Evolutionary conservation across 2,113 vertebrate genomes (phyloP), one percentile per base, ranked within the genome.

Genomic region (Ascaphus truei): DNA sequence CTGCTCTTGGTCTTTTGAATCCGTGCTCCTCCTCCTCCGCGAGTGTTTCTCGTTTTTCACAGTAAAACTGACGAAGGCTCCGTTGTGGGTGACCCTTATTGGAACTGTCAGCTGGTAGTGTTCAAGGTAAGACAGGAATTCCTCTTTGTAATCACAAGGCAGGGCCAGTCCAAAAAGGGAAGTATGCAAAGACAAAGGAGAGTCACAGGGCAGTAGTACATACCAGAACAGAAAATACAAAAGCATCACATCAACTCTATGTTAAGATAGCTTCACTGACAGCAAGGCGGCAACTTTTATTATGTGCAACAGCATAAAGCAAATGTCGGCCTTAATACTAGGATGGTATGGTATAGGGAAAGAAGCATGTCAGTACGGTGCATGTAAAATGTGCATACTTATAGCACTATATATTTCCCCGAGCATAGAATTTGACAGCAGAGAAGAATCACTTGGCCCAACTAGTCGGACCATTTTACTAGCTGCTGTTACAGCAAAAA

Each of bases 101-200:
- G 97, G 97, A 73, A 98, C 90, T 76, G 93, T 96, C 83, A 98
- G 86, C 84, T 99, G 97, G 87, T 96, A 98, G 84, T 99, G 93
- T 90, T 96, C 94, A 92, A 98, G 93, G 81, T 95, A 93, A 86
- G 94, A 96, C 88, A 98, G 94, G 92, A 97, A 98, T 91, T 98
- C 95, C 92, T 96, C 96, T 98, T 92, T 91, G 82, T 85, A 83
- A 85, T 80, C 85, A 83, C 81, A 87, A 86, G 77, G 79, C 81
- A 87, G 87, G n/a, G 50, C 75, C 72, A 85, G 63, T 90, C 82
- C 86, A 84, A 76, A 80, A 75, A 83, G 79, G 59, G 62, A 48
- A 61, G 79, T 78, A 88, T 81, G 79, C 47, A 66, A 65, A 86
- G 88, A 66, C 86, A 79, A 90, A 58, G 41, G 43, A 68, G 26